Evolutionary conservation across 2,113 vertebrate genomes (phyloP).

Genomic region (Kryptolebias marmoratus): DNA sequence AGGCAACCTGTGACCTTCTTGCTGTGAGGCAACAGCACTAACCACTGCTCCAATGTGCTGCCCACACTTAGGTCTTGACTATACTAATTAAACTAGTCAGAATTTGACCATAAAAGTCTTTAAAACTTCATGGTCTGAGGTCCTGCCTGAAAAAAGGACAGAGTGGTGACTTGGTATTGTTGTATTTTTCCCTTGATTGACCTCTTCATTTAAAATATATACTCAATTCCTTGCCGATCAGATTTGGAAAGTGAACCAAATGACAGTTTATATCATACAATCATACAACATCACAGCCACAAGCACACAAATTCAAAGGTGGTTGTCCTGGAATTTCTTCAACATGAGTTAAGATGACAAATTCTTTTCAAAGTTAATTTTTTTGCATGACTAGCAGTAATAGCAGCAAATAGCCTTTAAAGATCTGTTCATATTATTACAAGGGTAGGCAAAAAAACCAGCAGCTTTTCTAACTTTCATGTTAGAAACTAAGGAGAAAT

Average conservation of each 20-base stretch:
- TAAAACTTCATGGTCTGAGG: slow-evolving; percentile 1
- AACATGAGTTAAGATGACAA: too few species aligned
- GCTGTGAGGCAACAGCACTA: too few species aligned
- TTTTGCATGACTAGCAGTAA: too few species aligned
- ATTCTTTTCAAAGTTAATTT: too few species aligned
- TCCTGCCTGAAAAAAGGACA: slow-evolving; percentile 12
- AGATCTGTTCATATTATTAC: too few species aligned
- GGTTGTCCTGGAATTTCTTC: too few species aligned
- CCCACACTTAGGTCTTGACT: neutral
- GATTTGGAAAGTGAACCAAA: neutral
- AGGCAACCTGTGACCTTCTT: too few species aligned
- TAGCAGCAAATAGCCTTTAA: too few species aligned
- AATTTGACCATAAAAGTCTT: neutral
- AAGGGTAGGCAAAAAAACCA: too few species aligned
- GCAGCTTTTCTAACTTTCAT: too few species aligned
- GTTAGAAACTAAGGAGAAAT: too few species aligned
- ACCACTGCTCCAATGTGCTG: neutral
- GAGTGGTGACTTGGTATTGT: neutral
- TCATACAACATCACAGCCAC: neutral
- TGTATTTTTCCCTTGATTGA: neutral
- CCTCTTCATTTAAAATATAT: neutral
- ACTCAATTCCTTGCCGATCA: neutral
- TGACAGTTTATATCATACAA: neutral
- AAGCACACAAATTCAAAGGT: too few species aligned
- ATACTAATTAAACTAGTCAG: neutral